Base-by-base conservation (phyloP, 2,888 invertebrate species). In the Leptarthrus brevirostris region DNA sequence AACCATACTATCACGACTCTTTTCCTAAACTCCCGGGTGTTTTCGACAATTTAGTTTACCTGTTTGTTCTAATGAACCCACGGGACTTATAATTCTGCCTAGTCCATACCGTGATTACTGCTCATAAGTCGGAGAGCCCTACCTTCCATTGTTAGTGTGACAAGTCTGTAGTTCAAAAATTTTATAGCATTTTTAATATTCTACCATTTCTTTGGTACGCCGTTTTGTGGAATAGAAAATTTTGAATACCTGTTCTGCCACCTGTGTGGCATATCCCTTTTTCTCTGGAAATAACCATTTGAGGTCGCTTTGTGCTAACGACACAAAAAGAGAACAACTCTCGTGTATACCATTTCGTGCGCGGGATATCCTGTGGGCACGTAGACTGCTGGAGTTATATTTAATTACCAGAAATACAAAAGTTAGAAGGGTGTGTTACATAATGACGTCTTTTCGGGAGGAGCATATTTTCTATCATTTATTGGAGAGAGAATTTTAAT, bases 361-460 rank as follows among this genome's bases (percentile, higher is more conserved):
- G 8, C 34, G 34, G 14, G n/a, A 34, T 58, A 58, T 58, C 34
- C 56, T 58, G 34, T 30, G 56, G 56, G 56, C 36, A 34, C 8
- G 56, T 12, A 16, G 20, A 16, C 56, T 6, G 18, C 40, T 2
- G 44, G 22, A 64, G 10, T 40, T 64, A 24, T 40, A 44, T 64
- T 64, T 64, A 64, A 64, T 64, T 64, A 64, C 64, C 40, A 22
- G 40, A 64, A 64, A 64, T n/a, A 40, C 12, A 3, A 40, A 3
- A n/a, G 3, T 12, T 40, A 12, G n/a, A 49, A 49, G 49, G 49
- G 49, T 49, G 49, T 49, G 49, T 49, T 49, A 16, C 6, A 49
- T 20, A 12, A 49, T 49, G 49, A 49, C 49, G 49, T 49, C 18
- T 40, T 3, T 40, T 40, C 18, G 6, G 49, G 49, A 20, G 49